Evolutionary conservation across 2,888 invertebrate genomes (phyloP).

Genomic region (Brassicogethes aeneus): DNA sequence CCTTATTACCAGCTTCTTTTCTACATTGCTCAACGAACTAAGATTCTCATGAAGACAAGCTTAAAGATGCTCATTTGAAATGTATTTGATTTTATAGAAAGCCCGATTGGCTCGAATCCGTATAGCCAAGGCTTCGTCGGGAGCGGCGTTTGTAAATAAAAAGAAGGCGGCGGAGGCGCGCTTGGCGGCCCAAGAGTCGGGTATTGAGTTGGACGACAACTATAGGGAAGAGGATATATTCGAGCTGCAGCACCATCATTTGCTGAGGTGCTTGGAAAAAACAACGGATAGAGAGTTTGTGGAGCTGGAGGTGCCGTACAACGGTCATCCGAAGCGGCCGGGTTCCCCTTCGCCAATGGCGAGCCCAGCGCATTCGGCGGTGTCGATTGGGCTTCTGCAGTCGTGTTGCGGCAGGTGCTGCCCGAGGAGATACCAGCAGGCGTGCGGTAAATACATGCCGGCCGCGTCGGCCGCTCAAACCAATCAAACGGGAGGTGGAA

Average conservation of each 20-base stretch:
- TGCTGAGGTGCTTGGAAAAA: conserved; percentile 93
- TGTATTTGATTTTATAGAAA: conserved; percentile 65
- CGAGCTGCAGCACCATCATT: conserved; percentile 97
- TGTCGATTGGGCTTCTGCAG: conserved; percentile 55
- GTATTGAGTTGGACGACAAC: conserved; percentile 83
- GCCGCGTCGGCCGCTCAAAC: conserved; percentile 72
- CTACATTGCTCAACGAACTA: no score
- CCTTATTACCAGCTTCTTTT: no score
- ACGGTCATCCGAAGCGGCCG: conserved; percentile 87
- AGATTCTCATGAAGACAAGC: no score
- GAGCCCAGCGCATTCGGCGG: conserved; percentile 76
- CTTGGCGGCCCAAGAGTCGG: conserved; percentile 86
- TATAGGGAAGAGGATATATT: conserved; percentile 93
- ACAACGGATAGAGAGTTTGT: conserved; percentile 98
- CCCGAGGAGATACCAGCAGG: conserved; percentile 82
- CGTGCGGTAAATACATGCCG: conserved; percentile 81
- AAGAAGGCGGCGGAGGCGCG: conserved; percentile 97
- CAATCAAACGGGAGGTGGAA: conserved; percentile 71
- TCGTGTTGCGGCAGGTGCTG: conserved; percentile 79
- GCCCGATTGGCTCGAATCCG: conserved; percentile 95
- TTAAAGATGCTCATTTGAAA: no score
- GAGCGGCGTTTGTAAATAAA: conserved; percentile 96
- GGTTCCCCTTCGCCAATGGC: conserved; percentile 82
- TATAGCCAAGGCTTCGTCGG: conserved; percentile 97
- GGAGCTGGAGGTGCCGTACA: conserved; percentile 90